A percentile compares a stretch with the other conserved stretches of the same genome.
Evolutionary conservation across 2,797 vertebrate species (phyloP).

Genomic region (Natrix natrix): DNA sequence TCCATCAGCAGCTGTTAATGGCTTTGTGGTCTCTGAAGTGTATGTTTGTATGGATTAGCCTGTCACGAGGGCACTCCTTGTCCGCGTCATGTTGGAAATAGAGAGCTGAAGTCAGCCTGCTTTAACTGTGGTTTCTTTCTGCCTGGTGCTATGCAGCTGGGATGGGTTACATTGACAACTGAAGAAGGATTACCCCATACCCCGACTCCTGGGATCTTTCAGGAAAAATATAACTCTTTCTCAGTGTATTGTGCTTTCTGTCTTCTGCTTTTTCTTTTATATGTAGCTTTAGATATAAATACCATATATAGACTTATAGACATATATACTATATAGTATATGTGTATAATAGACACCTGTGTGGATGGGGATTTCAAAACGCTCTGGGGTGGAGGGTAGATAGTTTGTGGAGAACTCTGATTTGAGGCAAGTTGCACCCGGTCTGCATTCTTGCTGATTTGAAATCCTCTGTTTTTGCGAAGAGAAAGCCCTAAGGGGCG

Average conservation of each 20-base stretch:
- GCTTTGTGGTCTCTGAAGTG: constrained; percentile 57
- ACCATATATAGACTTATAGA: background rate
- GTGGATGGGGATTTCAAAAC: constrained; percentile 72
- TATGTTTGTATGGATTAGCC: constrained; percentile 78
- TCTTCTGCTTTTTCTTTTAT: constrained; percentile 44
- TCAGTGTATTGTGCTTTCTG: constrained; percentile 44
- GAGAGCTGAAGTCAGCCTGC: constrained; percentile 70
- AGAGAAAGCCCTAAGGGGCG: constrained; percentile 82
- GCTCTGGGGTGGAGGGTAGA: constrained; percentile 62
- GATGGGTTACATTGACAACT: constrained; percentile 73
- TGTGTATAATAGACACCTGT: constrained; percentile 62
- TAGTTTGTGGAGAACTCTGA: constrained; percentile 72
- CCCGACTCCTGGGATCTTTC: constrained; percentile 70
- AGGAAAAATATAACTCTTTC: constrained; percentile 64
- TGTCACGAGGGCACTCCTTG: constrained; percentile 74
- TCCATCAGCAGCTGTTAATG: constrained; percentile 66
- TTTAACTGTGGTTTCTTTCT: constrained; percentile 68
- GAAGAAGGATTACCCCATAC: constrained; percentile 71
- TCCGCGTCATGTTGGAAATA: constrained; percentile 75
- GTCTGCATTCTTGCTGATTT: constrained; percentile 72
- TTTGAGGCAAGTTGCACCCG: constrained; percentile 66
- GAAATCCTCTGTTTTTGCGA: constrained; percentile 72
- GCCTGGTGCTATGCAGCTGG: constrained; percentile 71
- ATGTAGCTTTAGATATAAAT: constrained; percentile 22
- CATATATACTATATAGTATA: background rate